Base-by-base conservation (phyloP, 2,888 invertebrate genomes). In the Troides oblongomaculatus region DNA sequence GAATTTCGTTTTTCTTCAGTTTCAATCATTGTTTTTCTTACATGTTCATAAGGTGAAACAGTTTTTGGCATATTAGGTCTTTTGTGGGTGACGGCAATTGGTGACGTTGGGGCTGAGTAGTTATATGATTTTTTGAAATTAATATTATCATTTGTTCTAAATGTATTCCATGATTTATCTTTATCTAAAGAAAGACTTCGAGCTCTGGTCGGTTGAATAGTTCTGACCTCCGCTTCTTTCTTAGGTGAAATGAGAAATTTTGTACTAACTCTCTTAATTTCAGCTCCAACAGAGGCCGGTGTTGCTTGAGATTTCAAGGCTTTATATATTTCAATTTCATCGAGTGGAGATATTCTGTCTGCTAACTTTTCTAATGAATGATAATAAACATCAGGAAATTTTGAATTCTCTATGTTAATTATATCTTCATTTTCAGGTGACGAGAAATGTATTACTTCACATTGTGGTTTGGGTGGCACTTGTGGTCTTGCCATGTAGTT, bases 41-140 rank as follows among this genome's bases (percentile, higher is more conserved):
- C 85, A 56, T 85, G 87, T 74, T 86, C 89, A 72, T 92, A 90
- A 1, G 92, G 91, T 1, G 92, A 92, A 18, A 88, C 83, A 0
- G 87, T 90, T 79, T 87, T 87, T 1, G 92, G 92, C 86, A 90
- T 90, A 74, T 81, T 87, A 39, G 92, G 91, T 69, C 86, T 84
- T 83, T 84, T 90, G 71, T 89, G 84, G 72, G 74, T 82, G 30
- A 84, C 79, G 7, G 88, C 85, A 71, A 89, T 83, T 0, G 92
- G 92, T 53, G 92, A 88, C 12, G 90, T 90, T 1, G 92, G 92
- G 25, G 91, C 91, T n/a, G 90, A 92, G 76, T 92, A 92, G 72
- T 90, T 89, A 63, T 92, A 91, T 23, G 89, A 80, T 74, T 88
- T 78, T 72, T 67, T 75, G 70, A 59, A 70, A 46, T 50, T 69